A percentile compares a stretch with the other conserved stretches of the same genome.
These are phyloP conservation scores for Yponomeuta malinellus DNA, from an alignment of 2,888 invertebrate genomes.

Conservation along the genomic window DNA sequence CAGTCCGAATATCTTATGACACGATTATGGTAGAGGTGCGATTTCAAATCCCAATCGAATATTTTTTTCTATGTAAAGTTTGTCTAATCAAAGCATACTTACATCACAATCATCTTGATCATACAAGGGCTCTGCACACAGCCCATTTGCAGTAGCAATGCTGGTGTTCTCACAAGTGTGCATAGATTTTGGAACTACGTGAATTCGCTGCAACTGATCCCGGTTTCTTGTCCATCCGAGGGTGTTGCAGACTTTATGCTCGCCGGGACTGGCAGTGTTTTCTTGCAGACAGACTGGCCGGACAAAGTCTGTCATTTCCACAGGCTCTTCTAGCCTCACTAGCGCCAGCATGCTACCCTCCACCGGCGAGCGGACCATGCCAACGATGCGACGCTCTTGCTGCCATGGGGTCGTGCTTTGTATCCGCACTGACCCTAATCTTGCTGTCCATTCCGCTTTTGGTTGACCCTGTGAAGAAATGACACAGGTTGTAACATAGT, in stretches of 20 bases:
- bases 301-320: conserved; percentile 87
- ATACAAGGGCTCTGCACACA: conserved; percentile 88
- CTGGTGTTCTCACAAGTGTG: conserved; percentile 90
- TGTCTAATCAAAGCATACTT: conserved; percentile 47
- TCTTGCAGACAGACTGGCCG: conserved; percentile 88
- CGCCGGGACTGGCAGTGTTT: conserved; percentile 45
- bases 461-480: conserved; percentile 79
- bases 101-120: conserved; percentile 90
- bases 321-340: conserved; percentile 84
- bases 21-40: too few species aligned
- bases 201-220: conserved; percentile 87
- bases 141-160: conserved; percentile 87
- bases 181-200: conserved; percentile 85
- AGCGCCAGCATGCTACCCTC: conserved; percentile 91
- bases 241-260: conserved; percentile 81
- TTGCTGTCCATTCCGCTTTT: conserved; percentile 90
- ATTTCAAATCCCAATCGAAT: too few species aligned
- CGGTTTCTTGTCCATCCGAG: conserved; percentile 91
- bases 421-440: conserved; percentile 84
- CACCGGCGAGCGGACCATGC: conserved; percentile 92
- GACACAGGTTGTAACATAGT: not conserved
- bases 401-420: conserved; percentile 91
- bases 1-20: too few species aligned
- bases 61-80: not conserved
- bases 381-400: conserved; percentile 87